phyloP scores from a whole-genome alignment of 1,140 invertebrate genomes.

The Akabosia matsudoensis region DNA sequence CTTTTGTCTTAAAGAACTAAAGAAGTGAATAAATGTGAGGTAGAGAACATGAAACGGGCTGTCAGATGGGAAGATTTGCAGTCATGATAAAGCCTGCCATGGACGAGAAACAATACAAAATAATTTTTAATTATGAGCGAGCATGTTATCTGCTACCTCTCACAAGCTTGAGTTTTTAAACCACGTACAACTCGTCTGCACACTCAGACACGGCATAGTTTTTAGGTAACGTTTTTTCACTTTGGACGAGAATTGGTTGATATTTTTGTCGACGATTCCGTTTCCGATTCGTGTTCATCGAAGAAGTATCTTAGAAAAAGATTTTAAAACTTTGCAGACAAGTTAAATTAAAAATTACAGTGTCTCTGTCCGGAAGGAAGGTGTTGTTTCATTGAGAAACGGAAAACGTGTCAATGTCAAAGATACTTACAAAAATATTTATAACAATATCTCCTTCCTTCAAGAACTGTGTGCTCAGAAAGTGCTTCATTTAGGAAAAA shows the following conservation, averaged over 20 bases:
- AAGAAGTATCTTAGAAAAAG: neutral
- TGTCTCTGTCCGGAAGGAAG: neutral
- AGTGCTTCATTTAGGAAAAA: no score
- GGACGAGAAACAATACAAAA: neutral
- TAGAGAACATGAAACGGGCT: slow-evolving; percentile 1
- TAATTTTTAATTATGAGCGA: neutral
- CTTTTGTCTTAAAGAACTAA: neutral
- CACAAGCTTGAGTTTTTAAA: neutral
- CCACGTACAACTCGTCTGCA: no score
- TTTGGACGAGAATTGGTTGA: no score
- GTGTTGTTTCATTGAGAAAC: slow-evolving; percentile 1
- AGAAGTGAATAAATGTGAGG: neutral
- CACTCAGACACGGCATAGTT: no score
- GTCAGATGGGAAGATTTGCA: neutral
- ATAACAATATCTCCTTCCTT: no score
- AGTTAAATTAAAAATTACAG: slow-evolving; percentile 11
- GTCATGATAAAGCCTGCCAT: neutral
- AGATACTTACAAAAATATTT: neutral
- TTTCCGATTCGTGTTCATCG: neutral
- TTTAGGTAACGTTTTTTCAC: no score
- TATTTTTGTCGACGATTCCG: no score
- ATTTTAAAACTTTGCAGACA: neutral
- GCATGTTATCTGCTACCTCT: neutral
- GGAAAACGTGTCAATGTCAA: slow-evolving; percentile 6
- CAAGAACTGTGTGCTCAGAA: no score